These are phyloP conservation scores for Oligia fasciuncula DNA, from an alignment of 2,888 invertebrate genomes.

Conservation along the genomic window DNA sequence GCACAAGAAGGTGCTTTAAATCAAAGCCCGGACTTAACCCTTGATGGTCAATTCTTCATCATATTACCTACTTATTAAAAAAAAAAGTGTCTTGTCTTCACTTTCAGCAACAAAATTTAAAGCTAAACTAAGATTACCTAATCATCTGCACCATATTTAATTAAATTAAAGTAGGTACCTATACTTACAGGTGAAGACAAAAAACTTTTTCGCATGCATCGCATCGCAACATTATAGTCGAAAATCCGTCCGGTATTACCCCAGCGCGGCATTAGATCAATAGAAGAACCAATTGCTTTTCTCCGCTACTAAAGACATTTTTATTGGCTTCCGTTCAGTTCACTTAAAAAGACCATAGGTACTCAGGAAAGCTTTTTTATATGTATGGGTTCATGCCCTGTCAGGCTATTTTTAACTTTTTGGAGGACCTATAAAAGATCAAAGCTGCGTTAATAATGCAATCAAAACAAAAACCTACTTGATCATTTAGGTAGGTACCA, in stretches of 20 bases:
- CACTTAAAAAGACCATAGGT: not conserved
- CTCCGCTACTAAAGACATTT: not conserved
- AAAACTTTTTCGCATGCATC: not conserved
- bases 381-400: not conserved
- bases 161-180: too few relatives aligned
- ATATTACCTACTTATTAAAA: too few relatives aligned
- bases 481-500: not conserved
- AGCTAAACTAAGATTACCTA: not conserved
- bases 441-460: not conserved
- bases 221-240: not conserved
- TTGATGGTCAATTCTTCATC: too few relatives aligned
- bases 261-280: not conserved
- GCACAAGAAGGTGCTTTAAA: not conserved
- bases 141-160: not conserved
- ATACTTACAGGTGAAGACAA: not conserved
- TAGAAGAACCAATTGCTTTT: conserved; percentile 4
- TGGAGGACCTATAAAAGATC: not conserved
- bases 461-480: not conserved
- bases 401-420: not conserved
- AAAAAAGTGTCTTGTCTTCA: not conserved
- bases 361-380: not conserved
- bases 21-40: not conserved
- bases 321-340: not conserved
- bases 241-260: not conserved
- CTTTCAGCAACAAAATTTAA: not conserved